Conservation (phyloP, 1,140 invertebrate species). For the Anastrepha ludens region DNA sequence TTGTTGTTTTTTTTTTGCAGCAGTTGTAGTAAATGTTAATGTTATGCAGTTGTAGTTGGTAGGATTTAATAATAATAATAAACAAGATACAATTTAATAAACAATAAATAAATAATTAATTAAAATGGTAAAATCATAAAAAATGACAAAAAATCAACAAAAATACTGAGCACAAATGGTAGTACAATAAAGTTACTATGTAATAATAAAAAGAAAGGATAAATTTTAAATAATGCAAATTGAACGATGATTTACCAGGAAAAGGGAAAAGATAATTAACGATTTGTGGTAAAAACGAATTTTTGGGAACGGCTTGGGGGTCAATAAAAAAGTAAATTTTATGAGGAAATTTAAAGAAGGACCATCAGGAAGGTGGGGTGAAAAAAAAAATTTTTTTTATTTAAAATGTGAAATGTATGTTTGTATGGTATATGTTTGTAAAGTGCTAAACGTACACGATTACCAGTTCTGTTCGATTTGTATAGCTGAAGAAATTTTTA, state of each 20-base stretch:
- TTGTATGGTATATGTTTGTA: slow-evolving; percentile 37
- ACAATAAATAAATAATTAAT: slow-evolving; percentile 58
- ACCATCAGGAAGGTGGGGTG: not conserved
- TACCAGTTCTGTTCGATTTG: slow-evolving; percentile 48
- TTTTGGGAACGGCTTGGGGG: not conserved
- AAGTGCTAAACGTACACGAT: slow-evolving; percentile 38
- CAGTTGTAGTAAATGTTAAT: slow-evolving; percentile 44
- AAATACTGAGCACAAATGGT: slow-evolving; percentile 57
- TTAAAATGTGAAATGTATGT: not conserved
- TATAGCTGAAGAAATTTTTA: slow-evolving; percentile 14
- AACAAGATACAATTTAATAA: slow-evolving; percentile 53
- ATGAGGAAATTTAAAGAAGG: not conserved
- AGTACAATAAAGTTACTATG: not conserved
- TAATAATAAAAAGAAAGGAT: slow-evolving; percentile 33
- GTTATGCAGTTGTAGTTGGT: slow-evolving; percentile 51
- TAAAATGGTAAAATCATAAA: slow-evolving; percentile 41
- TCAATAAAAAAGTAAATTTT: not conserved
- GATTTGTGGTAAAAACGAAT: not conserved
- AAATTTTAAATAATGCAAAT: slow-evolving; percentile 26
- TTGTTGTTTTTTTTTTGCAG: slow-evolving; percentile 57
- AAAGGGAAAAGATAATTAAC: not conserved
- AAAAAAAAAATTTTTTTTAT: not conserved
- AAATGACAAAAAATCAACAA: slow-evolving; percentile 54
- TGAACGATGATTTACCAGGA: not conserved
- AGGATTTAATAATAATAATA: slow-evolving; percentile 26